A percentile compares a stretch with the other conserved stretches of the same genome.
Conservation (phyloP, 2,113 vertebrate species). For the Ariopsis seemanni region DNA sequence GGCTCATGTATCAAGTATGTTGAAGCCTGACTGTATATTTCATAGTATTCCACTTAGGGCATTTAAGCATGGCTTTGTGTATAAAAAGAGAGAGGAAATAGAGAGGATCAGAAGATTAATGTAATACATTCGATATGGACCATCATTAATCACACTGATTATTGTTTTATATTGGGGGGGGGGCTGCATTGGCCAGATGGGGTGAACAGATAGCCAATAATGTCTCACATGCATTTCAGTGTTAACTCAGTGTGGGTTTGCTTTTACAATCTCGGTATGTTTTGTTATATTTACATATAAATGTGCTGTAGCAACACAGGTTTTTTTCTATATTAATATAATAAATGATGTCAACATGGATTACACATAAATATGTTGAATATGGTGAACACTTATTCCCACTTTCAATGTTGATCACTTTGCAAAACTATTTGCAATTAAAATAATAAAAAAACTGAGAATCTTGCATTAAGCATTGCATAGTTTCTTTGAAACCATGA, state of each 20-base stretch:
- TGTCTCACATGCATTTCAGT: neutral
- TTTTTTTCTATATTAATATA: neutral
- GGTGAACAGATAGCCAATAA: neutral
- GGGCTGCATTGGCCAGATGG: neutral
- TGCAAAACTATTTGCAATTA: neutral
- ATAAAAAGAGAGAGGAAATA: neutral
- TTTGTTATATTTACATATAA: neutral
- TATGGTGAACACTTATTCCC: neutral
- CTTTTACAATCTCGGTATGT: neutral
- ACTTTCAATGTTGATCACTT: neutral
- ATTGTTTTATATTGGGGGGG: neutral
- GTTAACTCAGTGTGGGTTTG: neutral
- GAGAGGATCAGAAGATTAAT: neutral
- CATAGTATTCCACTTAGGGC: neutral
- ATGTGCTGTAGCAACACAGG: neutral
- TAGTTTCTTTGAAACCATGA: neutral
- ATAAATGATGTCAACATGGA: neutral
- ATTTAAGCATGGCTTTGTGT: neutral
- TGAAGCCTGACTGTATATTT: neutral
- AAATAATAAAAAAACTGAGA: neutral
- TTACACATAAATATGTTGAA: neutral
- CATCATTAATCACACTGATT: conserved; percentile 2
- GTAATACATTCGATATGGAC: neutral
- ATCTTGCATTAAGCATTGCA: neutral
- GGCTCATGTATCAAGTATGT: neutral